Percentiles rank a stretch among this genome's conserved stretches.
Conservation (phyloP, 2,797 vertebrate genomes). For the Pantherophis alleghaniensis region DNA sequence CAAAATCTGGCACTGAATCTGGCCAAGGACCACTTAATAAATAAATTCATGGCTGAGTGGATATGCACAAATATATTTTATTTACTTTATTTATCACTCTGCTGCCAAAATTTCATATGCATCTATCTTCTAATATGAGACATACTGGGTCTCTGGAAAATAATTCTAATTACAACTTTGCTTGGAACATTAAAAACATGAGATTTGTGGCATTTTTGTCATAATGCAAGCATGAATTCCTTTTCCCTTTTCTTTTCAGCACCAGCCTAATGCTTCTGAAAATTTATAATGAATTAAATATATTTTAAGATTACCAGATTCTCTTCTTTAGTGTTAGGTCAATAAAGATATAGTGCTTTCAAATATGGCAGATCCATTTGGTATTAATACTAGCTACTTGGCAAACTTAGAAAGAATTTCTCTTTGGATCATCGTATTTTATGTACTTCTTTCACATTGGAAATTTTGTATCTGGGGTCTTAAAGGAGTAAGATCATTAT, state of each 20-base stretch:
- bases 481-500: slow-evolving; percentile 1
- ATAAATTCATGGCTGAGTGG: neutral
- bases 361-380: neutral
- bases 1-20: neutral
- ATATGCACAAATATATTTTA: neutral
- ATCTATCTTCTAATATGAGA: neutral
- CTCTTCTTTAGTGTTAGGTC: neutral
- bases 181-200: neutral
- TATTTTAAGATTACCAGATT: neutral
- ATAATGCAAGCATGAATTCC: neutral
- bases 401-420: neutral
- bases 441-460: neutral
- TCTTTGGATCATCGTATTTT: neutral
- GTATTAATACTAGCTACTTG: neutral
- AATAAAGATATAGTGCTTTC: neutral
- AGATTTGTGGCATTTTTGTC: neutral
- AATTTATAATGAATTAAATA: neutral
- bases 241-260: neutral
- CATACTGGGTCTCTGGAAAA: neutral
- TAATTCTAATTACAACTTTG: neutral
- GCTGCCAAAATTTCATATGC: neutral
- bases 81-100: neutral
- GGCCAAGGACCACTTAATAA: neutral
- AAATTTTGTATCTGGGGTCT: neutral
- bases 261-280: neutral